Base-by-base conservation (phyloP, 2,888 invertebrate genomes). In the Cephus runcator region DNA sequence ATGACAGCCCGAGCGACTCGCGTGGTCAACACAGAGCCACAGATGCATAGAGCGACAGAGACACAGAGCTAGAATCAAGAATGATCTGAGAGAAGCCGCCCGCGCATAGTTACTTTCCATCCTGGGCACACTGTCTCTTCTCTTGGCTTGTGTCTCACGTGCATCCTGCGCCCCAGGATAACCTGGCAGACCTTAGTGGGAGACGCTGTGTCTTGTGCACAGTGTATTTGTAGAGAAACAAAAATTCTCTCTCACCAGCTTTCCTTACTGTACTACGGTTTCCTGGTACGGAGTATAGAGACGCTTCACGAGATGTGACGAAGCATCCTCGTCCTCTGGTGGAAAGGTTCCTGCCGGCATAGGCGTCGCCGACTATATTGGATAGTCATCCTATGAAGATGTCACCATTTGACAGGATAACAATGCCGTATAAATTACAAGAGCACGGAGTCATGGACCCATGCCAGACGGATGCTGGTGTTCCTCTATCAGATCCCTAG, bases 401-500 rank as follows among this genome's bases (percentile, higher is more conserved):
- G 87, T 89, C 87, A 86, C 82, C 83, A 78, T 85, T 86, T 88
- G 88, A 88, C 87, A 86, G 81, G 82, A 78, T 81, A 81, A 89
- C 87, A 87, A 88, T 87, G 82, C 86, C 82, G 88, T 88, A 87
- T 89, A 88, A 87, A 88, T 89, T 88, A 87, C 76, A 80, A 77
- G 82, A 79, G 77, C 79, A 82, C 73, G 71, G 80, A 79, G 80
- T 77, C 56, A 23, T 56, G 56, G 56, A 56, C 56, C 56, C 56
- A 56, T 23, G 40, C 40, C 40, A 23, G 56, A 56, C 9, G 56
- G 23, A 56, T 23, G 56, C 56, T 56, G 23, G 56, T 23, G 23
- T 23, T 56, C 23, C 23, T 56, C 56, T 56, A 56, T 56, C 23
- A 9, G 56, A 56, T 56, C 23, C 9, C 23, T 56, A 23, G 23